Base-by-base conservation (phyloP, 2,888 invertebrate species). In the Euproctis similis region DNA sequence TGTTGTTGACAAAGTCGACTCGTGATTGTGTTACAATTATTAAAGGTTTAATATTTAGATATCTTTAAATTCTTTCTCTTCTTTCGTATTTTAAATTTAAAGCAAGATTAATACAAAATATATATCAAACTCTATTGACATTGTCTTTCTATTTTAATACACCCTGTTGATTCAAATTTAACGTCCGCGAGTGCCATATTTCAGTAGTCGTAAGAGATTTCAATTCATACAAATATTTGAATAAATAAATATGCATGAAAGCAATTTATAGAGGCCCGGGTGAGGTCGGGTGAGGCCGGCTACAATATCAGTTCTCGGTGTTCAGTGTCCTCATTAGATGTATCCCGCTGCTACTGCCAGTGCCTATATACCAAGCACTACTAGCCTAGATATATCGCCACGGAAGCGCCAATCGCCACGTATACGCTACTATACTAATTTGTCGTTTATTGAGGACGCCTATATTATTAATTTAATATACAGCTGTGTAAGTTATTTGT, bases 191-290 rank as follows among this genome's bases (percentile, higher is more conserved):
- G 61, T 64, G 65, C 69, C 75, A 73, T 76, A 72, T 80, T 82
- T 78, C 74, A 77, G 77, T 74, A 72, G 77, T 73, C 67, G 63
- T 59, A 56, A n/a, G 73, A 76, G 77, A 80, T 81, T 80, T 82
- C 82, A 82, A 82, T 80, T 80, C 80, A 77, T 81, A 78, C 75
- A 74, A n/a, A n/a, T 74, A 81, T 84, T 84, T 82, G 84, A 84
- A 84, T 82, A 84, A 81, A 82, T 82, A 82, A 82, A 84, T 84
- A 84, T 82, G 82, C 82, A 84, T 84, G 81, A 72, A 80, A 80
- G 70, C 81, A 84, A 82, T 82, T 82, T 82, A 80, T 81, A 77
- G 75, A 73, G 80, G 71, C 67, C n/a, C 60, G 66, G 56, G 38
- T 36, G 43, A 55, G n/a, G 58, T 57, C 61, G 62, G 54, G n/a